Evolutionary conservation across 2,888 invertebrate species (phyloP).

Genomic region (Pseudanteris insignis): DNA sequence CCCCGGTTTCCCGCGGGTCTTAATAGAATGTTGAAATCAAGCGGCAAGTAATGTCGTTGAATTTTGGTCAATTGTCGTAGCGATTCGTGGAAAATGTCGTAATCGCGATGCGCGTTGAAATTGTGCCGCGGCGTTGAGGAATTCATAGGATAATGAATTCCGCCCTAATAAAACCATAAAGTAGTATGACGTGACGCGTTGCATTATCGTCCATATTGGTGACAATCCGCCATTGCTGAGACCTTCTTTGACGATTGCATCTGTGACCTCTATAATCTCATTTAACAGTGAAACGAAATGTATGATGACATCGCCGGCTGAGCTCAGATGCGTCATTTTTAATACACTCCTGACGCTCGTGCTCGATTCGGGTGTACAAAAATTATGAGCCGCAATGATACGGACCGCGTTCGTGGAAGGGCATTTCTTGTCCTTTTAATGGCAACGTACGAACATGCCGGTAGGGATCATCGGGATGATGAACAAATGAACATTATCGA

Average conservation of each 20-base stretch:
- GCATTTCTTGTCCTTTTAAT: no score
- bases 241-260: slow-evolving; percentile 44
- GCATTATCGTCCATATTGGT: slow-evolving; percentile 45
- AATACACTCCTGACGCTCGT: slow-evolving; percentile 27
- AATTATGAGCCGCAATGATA: slow-evolving; percentile 20
- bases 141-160: slow-evolving; percentile 45
- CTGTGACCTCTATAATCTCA: slow-evolving; percentile 46
- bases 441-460: no score
- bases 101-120: slow-evolving; percentile 29
- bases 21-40: slow-evolving; percentile 1
- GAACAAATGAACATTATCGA: background rate
- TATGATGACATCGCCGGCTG: slow-evolving; percentile 41
- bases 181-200: slow-evolving; percentile 42
- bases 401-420: no score
- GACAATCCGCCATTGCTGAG: slow-evolving; percentile 45
- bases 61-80: slow-evolving; percentile 25
- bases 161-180: slow-evolving; percentile 46
- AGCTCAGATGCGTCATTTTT: slow-evolving; percentile 42
- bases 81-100: slow-evolving; percentile 26
- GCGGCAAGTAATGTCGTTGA: slow-evolving; percentile 12
- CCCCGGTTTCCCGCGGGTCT: no score
- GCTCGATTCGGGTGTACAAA: slow-evolving; percentile 27
- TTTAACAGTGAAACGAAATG: slow-evolving; percentile 46
- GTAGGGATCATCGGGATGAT: background rate
- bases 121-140: slow-evolving; percentile 30